phyloP scores from a whole-genome alignment of 2,113 vertebrate genomes.

The Urocolius indicus region DNA sequence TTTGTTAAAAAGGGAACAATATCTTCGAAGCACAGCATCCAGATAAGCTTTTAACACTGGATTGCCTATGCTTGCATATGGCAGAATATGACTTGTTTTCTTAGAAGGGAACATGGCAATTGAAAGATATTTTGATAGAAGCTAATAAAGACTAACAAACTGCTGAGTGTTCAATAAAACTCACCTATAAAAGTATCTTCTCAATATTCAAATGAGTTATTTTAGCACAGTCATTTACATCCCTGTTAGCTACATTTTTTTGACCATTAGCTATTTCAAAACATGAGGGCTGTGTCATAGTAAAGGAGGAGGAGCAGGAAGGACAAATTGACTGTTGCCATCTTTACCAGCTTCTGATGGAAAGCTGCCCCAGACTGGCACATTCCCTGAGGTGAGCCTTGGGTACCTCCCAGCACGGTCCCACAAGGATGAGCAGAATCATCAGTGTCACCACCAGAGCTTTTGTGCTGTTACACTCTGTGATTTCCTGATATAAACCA shows the following conservation, averaged over 20 bases:
- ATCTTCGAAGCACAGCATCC: background rate
- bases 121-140: background rate
- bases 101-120: background rate
- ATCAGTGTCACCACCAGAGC: background rate
- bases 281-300: background rate
- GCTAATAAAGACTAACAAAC: background rate
- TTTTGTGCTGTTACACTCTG: background rate
- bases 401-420: fast-evolving
- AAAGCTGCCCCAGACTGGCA: background rate
- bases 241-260: background rate
- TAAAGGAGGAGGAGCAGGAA: background rate
- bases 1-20: background rate
- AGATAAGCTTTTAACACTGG: background rate
- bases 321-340: background rate
- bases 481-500: background rate
- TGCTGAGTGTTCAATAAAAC: background rate
- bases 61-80: background rate
- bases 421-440: background rate
- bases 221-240: background rate
- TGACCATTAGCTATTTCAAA: background rate
- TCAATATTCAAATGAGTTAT: background rate
- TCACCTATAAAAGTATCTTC: background rate
- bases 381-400: fast-evolving
- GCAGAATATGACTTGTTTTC: background rate
- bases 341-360: background rate